Conservation (phyloP, 1,140 invertebrate species). For the Thaumetopoea pityocampa region DNA sequence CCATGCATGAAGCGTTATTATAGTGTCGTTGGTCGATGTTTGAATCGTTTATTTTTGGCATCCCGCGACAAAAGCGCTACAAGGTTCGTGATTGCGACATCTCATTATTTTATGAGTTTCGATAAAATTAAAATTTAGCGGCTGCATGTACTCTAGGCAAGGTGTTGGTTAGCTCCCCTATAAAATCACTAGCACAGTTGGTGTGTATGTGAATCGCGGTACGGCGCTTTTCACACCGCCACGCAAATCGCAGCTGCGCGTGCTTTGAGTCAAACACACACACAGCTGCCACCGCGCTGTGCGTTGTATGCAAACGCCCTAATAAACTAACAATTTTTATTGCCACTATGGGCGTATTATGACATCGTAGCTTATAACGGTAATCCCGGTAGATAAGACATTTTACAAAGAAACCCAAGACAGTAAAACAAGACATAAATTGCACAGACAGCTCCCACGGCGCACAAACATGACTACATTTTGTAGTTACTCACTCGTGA, state of each 20-base stretch:
- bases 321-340: slow-evolving; percentile 69
- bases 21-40: too few relatives aligned
- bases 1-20: too few relatives aligned
- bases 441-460: not conserved
- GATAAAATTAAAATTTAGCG: not conserved
- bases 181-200: slow-evolving; percentile 28
- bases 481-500: too few relatives aligned
- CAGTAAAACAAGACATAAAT: not conserved
- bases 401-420: slow-evolving; percentile 4
- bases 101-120: not conserved
- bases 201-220: slow-evolving; percentile 53
- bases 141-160: slow-evolving; percentile 20
- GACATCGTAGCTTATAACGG: slow-evolving; percentile 29
- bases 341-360: slow-evolving; percentile 41
- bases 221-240: slow-evolving; percentile 55
- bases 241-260: slow-evolving; percentile 42
- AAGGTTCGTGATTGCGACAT: slow-evolving; percentile 1
- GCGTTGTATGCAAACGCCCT: slow-evolving; percentile 64
- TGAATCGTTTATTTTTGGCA: too few relatives aligned
- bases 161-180: slow-evolving; percentile 37
- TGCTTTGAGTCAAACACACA: slow-evolving; percentile 25
- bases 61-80: too few relatives aligned
- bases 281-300: slow-evolving; percentile 36
- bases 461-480: too few relatives aligned
- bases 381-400: slow-evolving; percentile 18